Evolutionary conservation across 2,113 vertebrate genomes (phyloP).

Genomic region (Pseudonaja textilis): DNA sequence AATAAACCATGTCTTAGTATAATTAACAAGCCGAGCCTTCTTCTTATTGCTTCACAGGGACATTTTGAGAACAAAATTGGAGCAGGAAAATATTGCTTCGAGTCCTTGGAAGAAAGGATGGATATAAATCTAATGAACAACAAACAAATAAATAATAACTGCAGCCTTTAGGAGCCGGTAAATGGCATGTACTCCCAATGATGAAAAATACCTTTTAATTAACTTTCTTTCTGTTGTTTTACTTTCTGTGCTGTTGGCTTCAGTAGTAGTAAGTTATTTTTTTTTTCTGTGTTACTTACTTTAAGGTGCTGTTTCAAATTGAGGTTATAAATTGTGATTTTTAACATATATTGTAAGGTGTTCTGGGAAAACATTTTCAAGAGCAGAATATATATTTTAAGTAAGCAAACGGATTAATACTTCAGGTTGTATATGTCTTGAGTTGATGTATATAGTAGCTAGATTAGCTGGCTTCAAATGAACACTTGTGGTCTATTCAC

Average conservation of each 20-base stretch:
- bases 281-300: not conserved
- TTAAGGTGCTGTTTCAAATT: not conserved
- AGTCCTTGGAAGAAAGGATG: not conserved
- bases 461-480: not conserved
- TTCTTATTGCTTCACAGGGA: not conserved
- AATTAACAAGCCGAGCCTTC: not conserved
- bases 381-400: not conserved
- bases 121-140: not conserved
- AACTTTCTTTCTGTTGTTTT: not conserved
- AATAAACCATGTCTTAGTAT: not conserved
- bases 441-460: not conserved
- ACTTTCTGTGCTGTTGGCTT: not conserved
- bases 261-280: not conserved
- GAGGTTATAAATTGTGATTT: not conserved
- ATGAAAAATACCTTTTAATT: not conserved
- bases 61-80: not conserved
- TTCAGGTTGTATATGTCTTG: not conserved
- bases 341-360: not conserved
- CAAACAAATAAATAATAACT: not conserved
- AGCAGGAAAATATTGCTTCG: not conserved
- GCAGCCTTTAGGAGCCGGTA: not conserved
- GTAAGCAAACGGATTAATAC: not conserved
- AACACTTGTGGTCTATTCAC: not conserved
- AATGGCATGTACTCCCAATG: not conserved
- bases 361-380: not conserved